Evolutionary conservation across 2,113 vertebrate species (phyloP), one percentile per base, ranked within the genome.

Genomic region (Megalops atlanticus): DNA sequence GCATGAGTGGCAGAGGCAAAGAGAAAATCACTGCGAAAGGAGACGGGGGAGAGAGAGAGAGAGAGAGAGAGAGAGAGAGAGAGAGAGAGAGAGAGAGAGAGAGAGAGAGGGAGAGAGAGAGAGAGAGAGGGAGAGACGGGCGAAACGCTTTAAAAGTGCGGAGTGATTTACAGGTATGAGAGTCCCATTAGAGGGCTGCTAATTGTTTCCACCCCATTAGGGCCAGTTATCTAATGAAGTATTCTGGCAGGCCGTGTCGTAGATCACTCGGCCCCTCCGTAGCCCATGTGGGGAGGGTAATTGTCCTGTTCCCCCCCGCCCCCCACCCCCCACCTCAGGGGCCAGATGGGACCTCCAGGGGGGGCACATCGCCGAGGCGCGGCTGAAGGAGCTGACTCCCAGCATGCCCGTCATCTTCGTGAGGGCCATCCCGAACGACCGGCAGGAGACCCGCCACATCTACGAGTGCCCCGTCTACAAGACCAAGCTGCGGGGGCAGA

Each of bases 121-220:
- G n/a, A n/a, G n/a, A n/a, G n/a, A n/a, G 33, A 39, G 77, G n/a
- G 31, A 69, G 18, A 7, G 77, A 52, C 40, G 43, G 41, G 52
- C 24, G 89, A 89, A 77, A 85, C 85, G 89, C 87, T 91, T 92
- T 91, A 93, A 90, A 90, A 86, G 86, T 86, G 45, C 82, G 78
- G 91, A 90, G 91, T 94, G 93, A 95, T 95, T 95, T 94, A 95
- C 94, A 95, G 93, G 93, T 93, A 93, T 88, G 88, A 92, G 88
- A 92, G 87, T 89, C 91, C 92, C 94, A 94, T 95, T 95, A 95
- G 91, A 91, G 88, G n/a, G 83, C 85, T 92, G 90, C 92, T 95
- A 94, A 94, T 94, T 94, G 92, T 95, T 95, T 95, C 93, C 93
- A 93, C 92, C 90, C 93, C 94, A 95, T 95, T 95, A 94, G 92